Evolutionary conservation across 1,140 invertebrate genomes (phyloP), one percentile per base, ranked within the genome.

Genomic region (Diplogasteroides magnus): DNA sequence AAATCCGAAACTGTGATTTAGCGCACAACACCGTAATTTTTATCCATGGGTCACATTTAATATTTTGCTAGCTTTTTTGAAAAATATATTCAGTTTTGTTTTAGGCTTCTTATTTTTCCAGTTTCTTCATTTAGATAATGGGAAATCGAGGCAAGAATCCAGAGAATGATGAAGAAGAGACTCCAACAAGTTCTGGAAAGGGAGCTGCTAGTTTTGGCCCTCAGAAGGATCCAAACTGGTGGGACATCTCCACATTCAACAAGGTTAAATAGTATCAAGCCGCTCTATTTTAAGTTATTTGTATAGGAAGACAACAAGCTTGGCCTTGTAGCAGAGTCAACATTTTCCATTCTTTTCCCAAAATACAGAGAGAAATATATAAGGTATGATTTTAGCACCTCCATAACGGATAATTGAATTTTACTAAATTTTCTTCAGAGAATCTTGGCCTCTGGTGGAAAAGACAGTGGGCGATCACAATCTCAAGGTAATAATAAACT

Each of bases 321-420:
- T 87, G 90, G 91, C 1, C 78, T 91, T 15, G 74, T 90, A 0
- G 87, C 88, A 74, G 90, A 91, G 81, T 91, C 89, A 77, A 89
- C 89, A 0, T 93, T 93, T 84, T 89, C 90, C 0, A 89, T 88
- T 1, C 77, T 91, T 27, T 93, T 91, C 80, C 97, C 87, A 82
- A 90, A 92, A 84, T 99, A 99, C 83, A 87, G 95, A 68, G 97
- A 99, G 85, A 90, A 93, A 78, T 99, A 99, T 84, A 83, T 99
- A 19, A 89, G 90, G 37, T 48, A 48, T 48, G 19, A 11, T 48
- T 48, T 48, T 48, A 19, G 37, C 37, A 48, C 19, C 37, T 48
- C 19, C 6, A 48, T 48, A 11, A 48, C 37, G 19, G 19, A 11
- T 48, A 48, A n/a, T n/a, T 48, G 37, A 48, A 11, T 11, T 48